Evolutionary conservation across 2,888 invertebrate species (phyloP).

Genomic region (Meta bourneti): DNA sequence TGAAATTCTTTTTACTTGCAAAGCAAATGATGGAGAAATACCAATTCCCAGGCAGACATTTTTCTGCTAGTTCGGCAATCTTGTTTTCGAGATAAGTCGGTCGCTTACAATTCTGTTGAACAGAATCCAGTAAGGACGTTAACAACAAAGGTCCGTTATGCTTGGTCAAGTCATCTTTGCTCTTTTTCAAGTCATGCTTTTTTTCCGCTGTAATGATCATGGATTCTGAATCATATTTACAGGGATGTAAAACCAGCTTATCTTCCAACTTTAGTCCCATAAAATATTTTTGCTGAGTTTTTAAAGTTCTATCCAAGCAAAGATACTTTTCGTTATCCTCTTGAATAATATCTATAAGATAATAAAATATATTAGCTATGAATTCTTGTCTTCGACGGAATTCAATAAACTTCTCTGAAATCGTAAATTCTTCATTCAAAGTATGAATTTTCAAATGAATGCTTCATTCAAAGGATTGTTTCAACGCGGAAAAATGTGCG

Average conservation of each 20-base stretch:
- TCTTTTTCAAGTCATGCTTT: background rate
- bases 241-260: background rate
- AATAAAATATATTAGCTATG: background rate
- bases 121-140: background rate
- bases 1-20: too few species aligned
- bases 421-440: constrained; percentile 12
- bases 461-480: background rate
- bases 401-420: background rate
- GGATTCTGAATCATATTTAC: background rate
- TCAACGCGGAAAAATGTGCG: constrained; percentile 46
- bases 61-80: too few species aligned
- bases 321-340: background rate
- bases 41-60: too few species aligned
- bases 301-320: background rate
- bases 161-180: background rate
- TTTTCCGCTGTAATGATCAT: background rate
- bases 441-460: constrained; percentile 28
- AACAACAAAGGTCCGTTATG: background rate
- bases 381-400: background rate
- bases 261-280: background rate
- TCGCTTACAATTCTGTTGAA: too few species aligned
- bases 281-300: background rate
- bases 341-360: too few species aligned
- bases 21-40: too few species aligned
- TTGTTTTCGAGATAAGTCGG: too few species aligned